Base-by-base conservation (phyloP, 1,140 invertebrate species). In the Nomia melanderi region DNA sequence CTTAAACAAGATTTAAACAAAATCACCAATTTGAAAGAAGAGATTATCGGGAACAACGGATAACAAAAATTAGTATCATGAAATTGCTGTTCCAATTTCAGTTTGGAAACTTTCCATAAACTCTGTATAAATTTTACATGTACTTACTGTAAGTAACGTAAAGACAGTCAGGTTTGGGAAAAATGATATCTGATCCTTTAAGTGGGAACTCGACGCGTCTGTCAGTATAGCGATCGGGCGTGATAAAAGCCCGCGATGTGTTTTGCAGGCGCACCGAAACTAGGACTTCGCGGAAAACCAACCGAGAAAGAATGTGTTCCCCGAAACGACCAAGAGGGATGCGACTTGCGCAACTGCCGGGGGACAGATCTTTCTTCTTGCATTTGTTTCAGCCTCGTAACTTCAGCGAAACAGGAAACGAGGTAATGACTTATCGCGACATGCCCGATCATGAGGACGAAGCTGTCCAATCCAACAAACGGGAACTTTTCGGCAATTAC, bases 341-440 rank as follows among this genome's bases (percentile, higher is more conserved):
- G 56, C 39, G 41, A 44, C 29, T 71, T 71, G 27, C 56, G 56
- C 39, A 47, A 41, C 33, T 41, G 33, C 29, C 20, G 33, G 33
- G 39, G 59, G 56, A 47, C 56, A 31, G 36, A 20, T 39, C 27
- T 29, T 9, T 29, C 8, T 31, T 36, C 12, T 31, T 71, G 54
- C 23, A 14, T 12, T 60, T 17, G n/a, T 62, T 47, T 7, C 9
- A 62, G 14, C n/a, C 39, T 62, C 56, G 39, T 62, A 62, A 47
- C 56, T 47, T 47, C 36, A 14, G 54, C 31, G 36, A 62, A 29
- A 59, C 54, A 39, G 54, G 54, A 59, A 71, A 71, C 39, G 29
- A 62, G 69, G 33, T 25, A 71, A 71, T 60, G 39, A 71, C 36
- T n/a, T 31, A 71, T 71, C 20, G 39, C 39, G 20, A 44, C 20